Conservation (phyloP, 1,140 invertebrate species). For the Phymorhynchus buccinoides region DNA sequence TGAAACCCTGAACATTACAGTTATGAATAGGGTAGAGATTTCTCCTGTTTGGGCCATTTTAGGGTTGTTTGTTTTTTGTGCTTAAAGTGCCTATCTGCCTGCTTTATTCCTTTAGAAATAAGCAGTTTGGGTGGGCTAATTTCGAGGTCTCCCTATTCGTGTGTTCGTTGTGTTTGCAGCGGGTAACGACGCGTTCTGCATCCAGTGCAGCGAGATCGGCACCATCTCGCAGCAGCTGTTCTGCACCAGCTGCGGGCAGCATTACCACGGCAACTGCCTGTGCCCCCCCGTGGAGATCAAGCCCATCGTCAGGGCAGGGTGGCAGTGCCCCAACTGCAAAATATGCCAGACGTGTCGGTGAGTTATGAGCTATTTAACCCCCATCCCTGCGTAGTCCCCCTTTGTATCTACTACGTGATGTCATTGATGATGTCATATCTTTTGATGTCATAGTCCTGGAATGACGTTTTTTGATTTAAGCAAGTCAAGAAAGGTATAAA, state of each 20-base stretch:
- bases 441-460: too few relatives aligned
- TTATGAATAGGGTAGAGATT: too few relatives aligned
- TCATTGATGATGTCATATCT: too few relatives aligned
- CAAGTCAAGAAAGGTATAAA: too few relatives aligned
- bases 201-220: slow-evolving; percentile 85
- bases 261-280: slow-evolving; percentile 94
- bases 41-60: too few relatives aligned
- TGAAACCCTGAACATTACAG: too few relatives aligned
- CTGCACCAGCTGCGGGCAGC: slow-evolving; percentile 90
- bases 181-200: slow-evolving; percentile 77
- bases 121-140: neutral
- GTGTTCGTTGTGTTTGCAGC: slow-evolving; percentile 54
- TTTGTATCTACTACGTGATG: too few relatives aligned
- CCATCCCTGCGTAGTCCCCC: too few relatives aligned
- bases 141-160: neutral
- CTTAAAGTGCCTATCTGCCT: too few relatives aligned
- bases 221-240: slow-evolving; percentile 88
- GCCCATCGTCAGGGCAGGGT: slow-evolving; percentile 88
- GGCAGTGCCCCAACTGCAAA: slow-evolving; percentile 94
- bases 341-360: slow-evolving; percentile 92
- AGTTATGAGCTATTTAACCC: too few relatives aligned
- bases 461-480: too few relatives aligned
- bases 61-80: too few relatives aligned
- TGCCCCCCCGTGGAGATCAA: slow-evolving; percentile 82
- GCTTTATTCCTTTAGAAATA: neutral